Conservation (phyloP, 2,113 vertebrate species). For the Rhodinocichla rosea region DNA sequence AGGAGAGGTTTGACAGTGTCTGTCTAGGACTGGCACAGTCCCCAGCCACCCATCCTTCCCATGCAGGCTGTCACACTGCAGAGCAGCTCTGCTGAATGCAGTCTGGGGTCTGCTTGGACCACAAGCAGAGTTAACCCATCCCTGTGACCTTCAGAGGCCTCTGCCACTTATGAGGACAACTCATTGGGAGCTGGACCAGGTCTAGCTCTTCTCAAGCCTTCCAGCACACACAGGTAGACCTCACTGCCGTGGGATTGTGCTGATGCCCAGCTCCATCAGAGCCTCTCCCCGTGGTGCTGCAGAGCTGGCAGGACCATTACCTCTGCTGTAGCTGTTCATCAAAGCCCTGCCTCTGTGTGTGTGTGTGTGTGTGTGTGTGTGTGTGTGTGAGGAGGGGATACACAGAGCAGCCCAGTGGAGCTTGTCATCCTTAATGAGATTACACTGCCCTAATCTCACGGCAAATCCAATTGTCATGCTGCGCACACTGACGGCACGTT, state of each 20-base stretch:
- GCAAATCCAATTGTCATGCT: constrained; percentile 39
- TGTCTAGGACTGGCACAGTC: not conserved
- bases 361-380: too few species aligned
- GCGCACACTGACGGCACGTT: not conserved
- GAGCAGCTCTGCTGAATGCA: not conserved
- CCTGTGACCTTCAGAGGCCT: not conserved
- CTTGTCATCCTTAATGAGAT: constrained; percentile 34
- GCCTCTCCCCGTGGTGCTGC: not conserved
- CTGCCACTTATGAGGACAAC: not conserved
- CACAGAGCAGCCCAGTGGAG: not conserved
- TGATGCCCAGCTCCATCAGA: not conserved
- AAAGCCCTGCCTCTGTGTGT: not conserved
- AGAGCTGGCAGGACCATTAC: not conserved
- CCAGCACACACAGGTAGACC: not conserved
- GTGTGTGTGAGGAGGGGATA: not conserved
- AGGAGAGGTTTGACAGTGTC: not conserved
- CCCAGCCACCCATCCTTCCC: not conserved
- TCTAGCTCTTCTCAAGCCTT: not conserved
- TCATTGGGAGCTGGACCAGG: too few species aligned
- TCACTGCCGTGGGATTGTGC: rapidly evolving
- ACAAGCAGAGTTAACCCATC: not conserved
- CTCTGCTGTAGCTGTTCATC: not conserved
- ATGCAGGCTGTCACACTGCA: not conserved
- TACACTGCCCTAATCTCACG: constrained; percentile 36
- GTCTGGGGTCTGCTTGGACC: not conserved